These are phyloP conservation scores for Ochlodes sylvanus DNA, from an alignment of 2,888 invertebrate genomes.

Conservation along the genomic window DNA sequence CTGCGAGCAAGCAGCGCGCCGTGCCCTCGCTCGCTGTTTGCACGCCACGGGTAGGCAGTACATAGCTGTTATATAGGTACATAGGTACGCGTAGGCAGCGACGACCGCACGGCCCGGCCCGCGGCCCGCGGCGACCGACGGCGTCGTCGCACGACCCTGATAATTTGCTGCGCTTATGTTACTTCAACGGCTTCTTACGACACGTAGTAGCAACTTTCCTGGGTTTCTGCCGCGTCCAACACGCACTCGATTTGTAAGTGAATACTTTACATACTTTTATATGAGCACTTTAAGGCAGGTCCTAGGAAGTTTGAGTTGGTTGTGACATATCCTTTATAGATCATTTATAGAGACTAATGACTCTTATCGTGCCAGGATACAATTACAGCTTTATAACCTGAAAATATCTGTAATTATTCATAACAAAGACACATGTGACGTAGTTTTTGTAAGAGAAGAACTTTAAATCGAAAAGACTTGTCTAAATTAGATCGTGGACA, in stretches of 20 bases:
- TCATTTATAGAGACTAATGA: too few species aligned
- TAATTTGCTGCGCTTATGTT: conserved; percentile 83
- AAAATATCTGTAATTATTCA: too few species aligned
- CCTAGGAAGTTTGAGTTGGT: background rate
- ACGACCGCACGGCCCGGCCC: conserved; percentile 50
- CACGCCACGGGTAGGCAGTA: conserved; percentile 54
- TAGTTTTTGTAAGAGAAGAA: too few species aligned
- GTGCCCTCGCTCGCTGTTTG: conserved; percentile 60
- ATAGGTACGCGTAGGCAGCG: conserved; percentile 73
- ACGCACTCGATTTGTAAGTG: conserved; percentile 51
- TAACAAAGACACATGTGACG: too few species aligned
- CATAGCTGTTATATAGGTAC: conserved; percentile 45
- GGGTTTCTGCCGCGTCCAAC: conserved; percentile 64
- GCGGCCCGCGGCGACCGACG: conserved; percentile 66
- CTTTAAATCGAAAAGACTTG: too few species aligned
- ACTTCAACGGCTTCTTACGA: conserved; percentile 84
- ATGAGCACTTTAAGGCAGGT: background rate
- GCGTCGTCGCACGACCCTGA: conserved; percentile 79
- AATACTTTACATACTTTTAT: conserved; percentile 34
- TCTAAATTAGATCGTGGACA: too few species aligned
- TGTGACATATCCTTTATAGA: too few species aligned
- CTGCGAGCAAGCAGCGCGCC: conserved; percentile 55
- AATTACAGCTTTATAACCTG: too few species aligned
- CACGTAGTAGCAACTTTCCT: conserved; percentile 72
- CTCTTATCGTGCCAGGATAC: too few species aligned